These are phyloP conservation scores for Pyrrhura leucotis DNA, from an alignment of 2,797 vertebrate species.

Conservation along the genomic window DNA sequence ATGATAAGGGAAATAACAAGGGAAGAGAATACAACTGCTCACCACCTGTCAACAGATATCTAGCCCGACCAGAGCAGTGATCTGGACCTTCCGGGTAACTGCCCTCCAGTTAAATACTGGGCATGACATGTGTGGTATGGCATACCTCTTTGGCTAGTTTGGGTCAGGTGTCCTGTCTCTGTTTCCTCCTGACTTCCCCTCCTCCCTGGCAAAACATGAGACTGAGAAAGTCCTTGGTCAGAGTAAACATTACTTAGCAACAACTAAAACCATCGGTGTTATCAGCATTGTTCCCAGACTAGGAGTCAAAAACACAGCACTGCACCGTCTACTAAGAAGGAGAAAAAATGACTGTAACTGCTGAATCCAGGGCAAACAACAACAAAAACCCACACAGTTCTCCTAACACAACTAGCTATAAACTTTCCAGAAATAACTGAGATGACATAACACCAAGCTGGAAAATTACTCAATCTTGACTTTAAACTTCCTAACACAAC, in stretches of 20 bases:
- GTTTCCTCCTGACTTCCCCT: neutral
- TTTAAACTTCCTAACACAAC: neutral
- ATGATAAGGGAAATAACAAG: neutral
- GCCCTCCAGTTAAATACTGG: neutral
- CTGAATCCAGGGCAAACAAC: neutral
- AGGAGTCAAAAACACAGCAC: neutral
- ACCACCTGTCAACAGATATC: neutral
- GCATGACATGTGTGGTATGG: neutral
- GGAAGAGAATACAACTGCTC: neutral
- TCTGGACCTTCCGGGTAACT: neutral
- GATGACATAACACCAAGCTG: rapidly evolving
- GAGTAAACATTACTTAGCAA: neutral
- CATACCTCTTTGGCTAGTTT: neutral
- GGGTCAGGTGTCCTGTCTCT: neutral
- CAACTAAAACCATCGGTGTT: neutral
- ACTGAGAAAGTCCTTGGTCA: neutral
- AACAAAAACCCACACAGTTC: neutral
- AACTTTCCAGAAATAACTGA: neutral
- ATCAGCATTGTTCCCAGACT: neutral
- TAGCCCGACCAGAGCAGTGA: neutral
- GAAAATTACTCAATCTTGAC: neutral
- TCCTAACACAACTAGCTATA: neutral
- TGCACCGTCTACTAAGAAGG: neutral
- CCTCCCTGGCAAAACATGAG: neutral
- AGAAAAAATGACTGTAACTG: neutral